Percentiles rank a stretch among this genome's conserved stretches.
These are phyloP conservation scores for Palythoa grandiflora DNA, from an alignment of 92 coral and sea anemone genomes.

Conservation along the genomic window DNA sequence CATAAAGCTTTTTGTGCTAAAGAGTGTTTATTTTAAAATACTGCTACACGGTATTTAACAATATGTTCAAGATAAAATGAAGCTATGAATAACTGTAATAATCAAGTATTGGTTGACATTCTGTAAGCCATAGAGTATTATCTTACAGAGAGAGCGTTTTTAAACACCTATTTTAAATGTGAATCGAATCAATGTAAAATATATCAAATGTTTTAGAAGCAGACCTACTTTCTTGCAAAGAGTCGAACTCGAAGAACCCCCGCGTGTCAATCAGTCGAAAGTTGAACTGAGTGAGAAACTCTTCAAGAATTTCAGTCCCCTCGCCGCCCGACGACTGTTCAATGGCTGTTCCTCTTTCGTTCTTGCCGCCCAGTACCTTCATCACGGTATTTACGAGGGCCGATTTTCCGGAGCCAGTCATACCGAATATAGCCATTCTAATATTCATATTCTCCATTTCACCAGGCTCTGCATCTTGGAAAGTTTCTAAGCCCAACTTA, in stretches of 20 bases:
- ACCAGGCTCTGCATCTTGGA: slow-evolving; percentile 70
- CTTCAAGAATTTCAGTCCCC: slow-evolving; percentile 74
- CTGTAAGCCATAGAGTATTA: too few species aligned
- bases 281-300: slow-evolving; percentile 54
- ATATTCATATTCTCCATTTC: slow-evolving; percentile 72
- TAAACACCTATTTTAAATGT: neutral
- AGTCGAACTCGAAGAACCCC: slow-evolving; percentile 72
- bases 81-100: too few species aligned
- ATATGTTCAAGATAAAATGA: too few species aligned
- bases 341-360: slow-evolving; percentile 64
- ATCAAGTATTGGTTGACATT: neutral
- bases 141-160: neutral
- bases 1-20: too few species aligned
- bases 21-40: too few species aligned
- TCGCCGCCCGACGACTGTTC: slow-evolving; percentile 82
- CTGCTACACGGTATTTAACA: too few species aligned
- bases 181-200: neutral
- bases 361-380: slow-evolving; percentile 64
- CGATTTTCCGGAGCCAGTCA: slow-evolving; percentile 85
- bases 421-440: slow-evolving; percentile 78
- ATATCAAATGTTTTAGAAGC: neutral
- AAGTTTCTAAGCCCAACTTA: slow-evolving; percentile 51
- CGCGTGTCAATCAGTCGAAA: slow-evolving; percentile 78
- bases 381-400: slow-evolving; percentile 74
- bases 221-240: slow-evolving; percentile 71